Percentiles rank a stretch among this genome's conserved stretches.
phyloP scores from a whole-genome alignment of 2,888 invertebrate species.

The Cosmia pyralina region DNA sequence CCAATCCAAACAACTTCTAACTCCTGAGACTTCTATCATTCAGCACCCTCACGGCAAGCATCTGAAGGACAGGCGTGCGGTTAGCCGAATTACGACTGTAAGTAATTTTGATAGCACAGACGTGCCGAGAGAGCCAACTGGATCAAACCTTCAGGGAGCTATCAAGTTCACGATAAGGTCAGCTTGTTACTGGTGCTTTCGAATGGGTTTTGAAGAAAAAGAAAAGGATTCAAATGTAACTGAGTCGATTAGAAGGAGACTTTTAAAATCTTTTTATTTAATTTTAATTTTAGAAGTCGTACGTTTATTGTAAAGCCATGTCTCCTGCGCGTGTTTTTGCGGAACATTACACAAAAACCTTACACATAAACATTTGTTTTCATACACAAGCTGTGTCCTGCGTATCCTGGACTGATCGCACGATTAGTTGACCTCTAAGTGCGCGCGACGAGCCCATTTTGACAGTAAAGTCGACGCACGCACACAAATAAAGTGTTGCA shows the following conservation, averaged over 20 bases:
- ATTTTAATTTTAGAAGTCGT: background rate
- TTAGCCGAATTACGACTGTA: slow-evolving; percentile 52
- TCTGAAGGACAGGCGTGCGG: slow-evolving; percentile 22
- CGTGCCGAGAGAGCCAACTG: slow-evolving; percentile 47
- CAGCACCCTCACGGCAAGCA: slow-evolving; percentile 10
- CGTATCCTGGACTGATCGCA: too few species aligned
- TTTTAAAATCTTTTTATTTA: background rate
- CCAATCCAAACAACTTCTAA: slow-evolving; percentile 7
- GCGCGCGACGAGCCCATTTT: too few species aligned
- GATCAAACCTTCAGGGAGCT: slow-evolving; percentile 23
- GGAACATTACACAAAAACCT: too few species aligned
- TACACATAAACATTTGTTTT: too few species aligned
- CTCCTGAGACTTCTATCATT: background rate
- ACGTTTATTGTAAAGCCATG: too few species aligned
- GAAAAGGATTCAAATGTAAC: background rate
- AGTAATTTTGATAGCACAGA: slow-evolving; percentile 60
- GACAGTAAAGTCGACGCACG: too few species aligned
- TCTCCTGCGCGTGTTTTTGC: too few species aligned
- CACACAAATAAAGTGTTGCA: too few species aligned
- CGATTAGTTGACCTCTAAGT: too few species aligned
- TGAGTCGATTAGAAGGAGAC: too few species aligned
- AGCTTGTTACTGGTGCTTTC: slow-evolving; percentile 8
- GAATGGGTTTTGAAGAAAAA: background rate
- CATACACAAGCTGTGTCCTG: too few species aligned
- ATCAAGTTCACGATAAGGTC: slow-evolving; percentile 30